These are phyloP conservation scores for Hydrolagus colliei DNA, from an alignment of 2,797 vertebrate species.

Conservation along the genomic window DNA sequence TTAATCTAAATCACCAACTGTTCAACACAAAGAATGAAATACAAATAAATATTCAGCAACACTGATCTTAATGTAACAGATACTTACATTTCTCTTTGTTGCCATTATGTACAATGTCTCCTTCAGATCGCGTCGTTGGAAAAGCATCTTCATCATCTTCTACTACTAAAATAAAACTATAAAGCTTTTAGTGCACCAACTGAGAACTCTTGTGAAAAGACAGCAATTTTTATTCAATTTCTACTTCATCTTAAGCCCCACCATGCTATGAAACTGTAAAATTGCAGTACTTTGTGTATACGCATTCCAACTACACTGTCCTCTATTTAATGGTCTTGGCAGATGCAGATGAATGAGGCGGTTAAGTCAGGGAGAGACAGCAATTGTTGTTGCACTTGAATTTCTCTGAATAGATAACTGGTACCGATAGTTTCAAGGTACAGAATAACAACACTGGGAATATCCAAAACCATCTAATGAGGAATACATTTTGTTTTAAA, in stretches of 20 bases:
- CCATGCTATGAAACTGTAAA: neutral
- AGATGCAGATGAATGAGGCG: conserved; percentile 17
- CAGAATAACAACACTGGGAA: conserved; percentile 12
- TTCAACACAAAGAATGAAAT: neutral
- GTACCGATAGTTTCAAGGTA: conserved; percentile 8
- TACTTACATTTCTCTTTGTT: conserved; percentile 89
- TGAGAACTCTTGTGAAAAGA: neutral
- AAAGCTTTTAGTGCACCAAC: neutral
- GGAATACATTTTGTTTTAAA: neutral
- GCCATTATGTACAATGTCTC: conserved; percentile 79
- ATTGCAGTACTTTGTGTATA: neutral
- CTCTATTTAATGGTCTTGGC: conserved; percentile 6
- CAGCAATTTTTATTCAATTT: conserved; percentile 13
- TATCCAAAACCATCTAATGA: neutral
- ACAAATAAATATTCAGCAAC: neutral
- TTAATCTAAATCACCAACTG: neutral
- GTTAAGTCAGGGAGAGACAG: neutral
- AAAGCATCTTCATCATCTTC: conserved; percentile 94
- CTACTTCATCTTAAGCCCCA: neutral
- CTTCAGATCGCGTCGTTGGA: conserved; percentile 67
- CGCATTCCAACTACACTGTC: neutral
- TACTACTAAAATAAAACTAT: conserved; percentile 53
- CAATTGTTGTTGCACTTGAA: conserved; percentile 28
- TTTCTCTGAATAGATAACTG: neutral
- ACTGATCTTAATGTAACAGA: neutral